Conservation (phyloP, 2,888 invertebrate genomes). For the Arctia plantaginis region DNA sequence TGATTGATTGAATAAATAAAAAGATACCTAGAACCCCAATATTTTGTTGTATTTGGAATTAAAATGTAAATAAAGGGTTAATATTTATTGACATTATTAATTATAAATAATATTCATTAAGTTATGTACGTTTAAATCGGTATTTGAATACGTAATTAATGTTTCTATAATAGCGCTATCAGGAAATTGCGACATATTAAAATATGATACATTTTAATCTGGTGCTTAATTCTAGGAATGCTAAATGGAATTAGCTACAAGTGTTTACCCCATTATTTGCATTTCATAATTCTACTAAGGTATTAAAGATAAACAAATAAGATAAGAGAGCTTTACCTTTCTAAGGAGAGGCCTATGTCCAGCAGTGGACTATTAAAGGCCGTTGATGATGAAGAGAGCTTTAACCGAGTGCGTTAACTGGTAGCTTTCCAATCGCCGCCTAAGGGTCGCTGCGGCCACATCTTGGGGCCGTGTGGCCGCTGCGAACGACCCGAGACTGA, state of each 20-base stretch:
- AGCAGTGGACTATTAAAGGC: too few species aligned
- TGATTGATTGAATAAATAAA: conserved; percentile 18
- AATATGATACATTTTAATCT: conserved; percentile 21
- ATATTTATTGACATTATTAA: conserved; percentile 17
- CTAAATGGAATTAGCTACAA: conserved; percentile 3
- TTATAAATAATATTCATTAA: conserved; percentile 23
- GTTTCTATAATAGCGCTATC: conserved; percentile 20
- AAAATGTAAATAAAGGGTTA: conserved; percentile 10
- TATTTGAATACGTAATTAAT: conserved; percentile 34
- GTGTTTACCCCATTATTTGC: not conserved
- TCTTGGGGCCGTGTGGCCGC: too few species aligned
- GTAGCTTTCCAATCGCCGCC: too few species aligned
- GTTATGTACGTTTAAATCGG: conserved; percentile 14
- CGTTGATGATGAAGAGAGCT: too few species aligned
- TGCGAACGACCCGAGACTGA: too few species aligned
- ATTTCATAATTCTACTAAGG: not conserved
- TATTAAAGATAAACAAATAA: not conserved
- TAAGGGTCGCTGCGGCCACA: too few species aligned
- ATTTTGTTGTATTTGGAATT: conserved; percentile 17
- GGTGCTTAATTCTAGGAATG: conserved; percentile 12
- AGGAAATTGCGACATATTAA: conserved; percentile 25
- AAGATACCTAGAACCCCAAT: conserved; percentile 23
- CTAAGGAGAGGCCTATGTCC: too few species aligned
- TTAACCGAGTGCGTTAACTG: too few species aligned
- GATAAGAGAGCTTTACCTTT: too few species aligned